These are phyloP conservation scores for Mesopsocus fuscifrons DNA, from an alignment of 2,888 invertebrate species.

Conservation along the genomic window DNA sequence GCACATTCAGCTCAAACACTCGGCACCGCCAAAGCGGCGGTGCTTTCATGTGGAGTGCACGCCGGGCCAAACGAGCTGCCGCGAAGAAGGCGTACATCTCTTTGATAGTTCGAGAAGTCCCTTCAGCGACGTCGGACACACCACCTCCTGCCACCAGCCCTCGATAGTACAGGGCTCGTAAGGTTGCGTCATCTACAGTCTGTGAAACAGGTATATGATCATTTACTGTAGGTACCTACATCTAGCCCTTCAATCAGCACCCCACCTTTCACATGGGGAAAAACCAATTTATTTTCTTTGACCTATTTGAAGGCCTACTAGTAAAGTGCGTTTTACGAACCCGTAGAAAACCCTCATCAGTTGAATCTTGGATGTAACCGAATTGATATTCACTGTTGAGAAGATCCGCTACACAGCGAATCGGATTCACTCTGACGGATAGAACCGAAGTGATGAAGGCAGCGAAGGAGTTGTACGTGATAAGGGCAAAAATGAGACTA, in stretches of 20 bases:
- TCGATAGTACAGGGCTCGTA: conserved; percentile 32
- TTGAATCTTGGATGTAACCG: conserved; percentile 36
- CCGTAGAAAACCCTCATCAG: conserved; percentile 41
- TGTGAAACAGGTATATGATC: conserved; percentile 21
- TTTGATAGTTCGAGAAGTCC: conserved; percentile 30
- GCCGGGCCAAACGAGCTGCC: conserved; percentile 36
- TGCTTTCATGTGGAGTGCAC: conserved; percentile 26
- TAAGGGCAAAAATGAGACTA: conserved; percentile 36
- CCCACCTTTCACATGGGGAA: too few relatives aligned
- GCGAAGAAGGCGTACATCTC: conserved; percentile 43
- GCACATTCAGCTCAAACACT: conserved; percentile 34
- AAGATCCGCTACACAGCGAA: conserved; percentile 37
- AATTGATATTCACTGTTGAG: conserved; percentile 36
- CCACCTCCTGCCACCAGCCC: conserved; percentile 29
- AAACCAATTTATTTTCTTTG: too few relatives aligned
- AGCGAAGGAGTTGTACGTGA: conserved; percentile 44
- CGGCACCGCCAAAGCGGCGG: conserved; percentile 29
- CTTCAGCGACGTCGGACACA: conserved; percentile 31
- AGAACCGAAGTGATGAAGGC: conserved; percentile 46
- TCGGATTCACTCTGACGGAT: conserved; percentile 34
- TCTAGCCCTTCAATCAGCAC: too few relatives aligned
- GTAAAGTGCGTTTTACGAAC: too few relatives aligned
- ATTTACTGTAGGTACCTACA: too few relatives aligned
- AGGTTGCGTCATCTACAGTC: conserved; percentile 33
- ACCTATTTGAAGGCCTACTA: too few relatives aligned